These are phyloP conservation scores for Drosophila putrida DNA, from an alignment of 2,888 invertebrate genomes.

Conservation along the genomic window DNA sequence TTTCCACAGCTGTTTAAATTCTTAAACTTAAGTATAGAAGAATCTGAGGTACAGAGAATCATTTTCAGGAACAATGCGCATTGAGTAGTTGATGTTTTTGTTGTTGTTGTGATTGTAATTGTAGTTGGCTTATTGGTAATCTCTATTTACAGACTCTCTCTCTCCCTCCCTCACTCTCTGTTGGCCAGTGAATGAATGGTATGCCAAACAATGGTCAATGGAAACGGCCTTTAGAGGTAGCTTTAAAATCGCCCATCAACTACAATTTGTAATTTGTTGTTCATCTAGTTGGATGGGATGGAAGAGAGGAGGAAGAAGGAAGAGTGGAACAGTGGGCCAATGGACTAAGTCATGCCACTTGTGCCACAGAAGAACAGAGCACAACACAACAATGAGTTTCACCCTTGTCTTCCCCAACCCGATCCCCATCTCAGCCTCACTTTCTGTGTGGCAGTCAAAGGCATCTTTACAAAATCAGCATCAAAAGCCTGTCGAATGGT, in stretches of 20 bases:
- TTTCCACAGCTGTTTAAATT: slow-evolving; percentile 17
- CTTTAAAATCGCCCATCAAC: slow-evolving; percentile 75
- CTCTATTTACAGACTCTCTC: slow-evolving; percentile 71
- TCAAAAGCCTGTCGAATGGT: slow-evolving; percentile 77
- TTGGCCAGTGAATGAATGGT: slow-evolving; percentile 57
- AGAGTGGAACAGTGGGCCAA: slow-evolving; percentile 1
- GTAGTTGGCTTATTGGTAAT: slow-evolving; percentile 77
- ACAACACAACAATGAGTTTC: slow-evolving; percentile 51
- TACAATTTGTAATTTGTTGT: slow-evolving; percentile 78
- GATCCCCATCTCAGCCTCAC: not conserved
- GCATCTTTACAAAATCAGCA: slow-evolving; percentile 78
- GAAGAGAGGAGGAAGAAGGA: not conserved
- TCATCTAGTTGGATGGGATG: slow-evolving; percentile 30
- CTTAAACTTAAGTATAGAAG: slow-evolving; percentile 16
- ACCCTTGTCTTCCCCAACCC: slow-evolving; percentile 1
- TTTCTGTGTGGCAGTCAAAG: slow-evolving; percentile 35
- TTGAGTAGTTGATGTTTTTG: slow-evolving; percentile 44
- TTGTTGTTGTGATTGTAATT: slow-evolving; percentile 46
- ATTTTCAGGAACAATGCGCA: slow-evolving; percentile 42
- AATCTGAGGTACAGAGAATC: slow-evolving; percentile 15
- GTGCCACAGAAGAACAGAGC: slow-evolving; percentile 34
- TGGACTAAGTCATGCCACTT: slow-evolving; percentile 28
- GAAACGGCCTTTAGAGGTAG: slow-evolving; percentile 34
- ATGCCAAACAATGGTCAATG: slow-evolving; percentile 48
- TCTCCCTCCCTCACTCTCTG: slow-evolving; percentile 28